Conservation (phyloP, 2,888 invertebrate genomes). For the Marasmarcha lunaedactyla region DNA sequence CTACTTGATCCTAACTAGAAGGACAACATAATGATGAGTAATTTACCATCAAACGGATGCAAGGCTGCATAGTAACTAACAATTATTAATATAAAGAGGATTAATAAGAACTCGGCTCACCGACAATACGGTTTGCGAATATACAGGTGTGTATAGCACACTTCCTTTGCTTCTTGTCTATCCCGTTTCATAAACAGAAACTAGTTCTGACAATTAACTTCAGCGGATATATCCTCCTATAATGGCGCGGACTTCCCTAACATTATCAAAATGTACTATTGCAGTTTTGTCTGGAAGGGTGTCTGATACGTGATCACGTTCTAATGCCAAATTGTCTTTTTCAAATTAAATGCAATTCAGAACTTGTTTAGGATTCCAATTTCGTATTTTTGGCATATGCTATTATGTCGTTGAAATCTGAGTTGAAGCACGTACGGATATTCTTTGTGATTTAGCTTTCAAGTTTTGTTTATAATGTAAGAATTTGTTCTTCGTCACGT, state of each 20-base stretch:
- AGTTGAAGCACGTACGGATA: slow-evolving; percentile 52
- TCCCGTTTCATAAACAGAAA: slow-evolving; percentile 33
- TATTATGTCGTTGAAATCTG: slow-evolving; percentile 50
- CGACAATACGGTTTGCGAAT: slow-evolving; percentile 43
- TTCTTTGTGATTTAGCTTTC: no score
- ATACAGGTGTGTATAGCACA: slow-evolving; percentile 37
- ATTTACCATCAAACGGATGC: slow-evolving; percentile 46
- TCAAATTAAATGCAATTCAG: slow-evolving; percentile 43
- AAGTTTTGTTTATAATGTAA: no score
- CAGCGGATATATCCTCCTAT: slow-evolving; percentile 60
- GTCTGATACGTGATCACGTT: slow-evolving; percentile 43
- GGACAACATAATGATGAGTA: slow-evolving; percentile 43
- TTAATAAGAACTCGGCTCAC: slow-evolving; percentile 23
- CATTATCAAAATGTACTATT: slow-evolving; percentile 62
- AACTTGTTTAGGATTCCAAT: slow-evolving; percentile 35
- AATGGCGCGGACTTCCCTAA: slow-evolving; percentile 43
- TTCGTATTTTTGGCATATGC: slow-evolving; percentile 33
- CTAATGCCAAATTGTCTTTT: slow-evolving; percentile 43
- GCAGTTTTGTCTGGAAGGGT: slow-evolving; percentile 53
- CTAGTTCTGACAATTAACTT: slow-evolving; percentile 41
- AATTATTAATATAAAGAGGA: slow-evolving; percentile 49
- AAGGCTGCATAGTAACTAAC: slow-evolving; percentile 38
- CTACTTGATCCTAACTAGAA: slow-evolving; percentile 19
- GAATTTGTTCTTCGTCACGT: no score
- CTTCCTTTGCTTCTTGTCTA: slow-evolving; percentile 41